These are phyloP conservation scores for Dasyurus viverrinus DNA, from an alignment of 2,113 vertebrate species.

Conservation along the genomic window DNA sequence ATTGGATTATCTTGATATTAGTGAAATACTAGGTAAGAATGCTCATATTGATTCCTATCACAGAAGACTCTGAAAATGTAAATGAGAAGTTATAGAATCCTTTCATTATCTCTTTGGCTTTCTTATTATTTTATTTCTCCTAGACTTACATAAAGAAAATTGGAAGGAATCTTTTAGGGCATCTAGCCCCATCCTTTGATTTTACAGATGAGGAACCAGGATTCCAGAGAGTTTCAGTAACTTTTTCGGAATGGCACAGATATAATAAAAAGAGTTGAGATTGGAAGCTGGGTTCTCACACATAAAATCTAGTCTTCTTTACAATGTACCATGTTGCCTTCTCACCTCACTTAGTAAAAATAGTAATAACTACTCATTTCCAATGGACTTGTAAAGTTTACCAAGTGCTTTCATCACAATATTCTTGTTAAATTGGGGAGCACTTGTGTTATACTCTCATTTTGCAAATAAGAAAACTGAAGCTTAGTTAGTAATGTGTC, in stretches of 20 bases:
- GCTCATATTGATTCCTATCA: neutral
- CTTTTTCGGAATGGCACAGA: neutral
- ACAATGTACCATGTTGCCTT: too few species aligned
- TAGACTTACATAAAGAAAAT: neutral
- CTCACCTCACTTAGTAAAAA: too few species aligned
- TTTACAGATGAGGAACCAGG: neutral
- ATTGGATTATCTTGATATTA: neutral
- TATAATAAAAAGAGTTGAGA: neutral
- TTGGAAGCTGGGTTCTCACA: neutral
- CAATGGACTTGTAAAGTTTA: neutral
- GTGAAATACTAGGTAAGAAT: neutral
- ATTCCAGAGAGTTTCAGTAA: neutral
- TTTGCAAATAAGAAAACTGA: neutral
- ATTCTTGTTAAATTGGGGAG: neutral
- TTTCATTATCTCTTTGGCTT: neutral
- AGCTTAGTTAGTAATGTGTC: neutral
- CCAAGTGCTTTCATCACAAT: neutral
- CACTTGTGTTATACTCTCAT: neutral
- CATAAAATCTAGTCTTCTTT: neutral
- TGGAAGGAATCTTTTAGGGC: neutral
- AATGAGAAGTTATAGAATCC: neutral
- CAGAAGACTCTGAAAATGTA: neutral
- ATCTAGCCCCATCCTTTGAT: neutral
- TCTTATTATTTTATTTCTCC: neutral
- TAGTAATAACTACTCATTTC: neutral